phyloP scores from a whole-genome alignment of 2,797 vertebrate genomes.

The Chaetodon trifasciatus region DNA sequence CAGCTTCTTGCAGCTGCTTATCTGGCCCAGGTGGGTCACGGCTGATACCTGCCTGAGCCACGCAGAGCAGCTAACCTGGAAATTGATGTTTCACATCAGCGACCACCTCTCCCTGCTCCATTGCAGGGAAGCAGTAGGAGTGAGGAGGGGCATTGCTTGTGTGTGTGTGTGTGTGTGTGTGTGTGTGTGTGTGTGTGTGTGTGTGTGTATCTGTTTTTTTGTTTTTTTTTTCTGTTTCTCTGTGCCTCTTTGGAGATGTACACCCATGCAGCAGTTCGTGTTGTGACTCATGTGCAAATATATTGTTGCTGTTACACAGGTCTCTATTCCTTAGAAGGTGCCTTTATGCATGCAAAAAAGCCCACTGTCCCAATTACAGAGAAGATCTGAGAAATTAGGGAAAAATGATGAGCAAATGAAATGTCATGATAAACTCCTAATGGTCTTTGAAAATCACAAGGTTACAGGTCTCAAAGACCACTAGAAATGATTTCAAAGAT shows the following conservation, averaged over 20 bases:
- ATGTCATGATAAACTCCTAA: conserved; percentile 36
- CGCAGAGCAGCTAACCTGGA: conserved; percentile 90
- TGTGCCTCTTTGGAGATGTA: conserved; percentile 35
- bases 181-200: conserved; percentile 32
- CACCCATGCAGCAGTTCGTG: conserved; percentile 6
- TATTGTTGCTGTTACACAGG: conserved; percentile 13
- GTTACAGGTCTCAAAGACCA: conserved; percentile 26
- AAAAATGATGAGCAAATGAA: conserved; percentile 11
- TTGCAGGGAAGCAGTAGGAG: conserved; percentile 67
- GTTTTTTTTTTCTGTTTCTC: conserved; percentile 13
- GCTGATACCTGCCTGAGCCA: conserved; percentile 88
- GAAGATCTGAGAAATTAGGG: neutral
- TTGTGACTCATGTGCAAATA: conserved; percentile 30
- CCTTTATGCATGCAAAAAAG: neutral
- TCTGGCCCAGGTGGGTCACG: conserved; percentile 87
- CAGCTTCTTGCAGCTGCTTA: conserved; percentile 88
- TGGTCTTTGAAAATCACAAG: conserved; percentile 38
- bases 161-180: conserved; percentile 38
- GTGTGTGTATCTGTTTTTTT: conserved; percentile 7
- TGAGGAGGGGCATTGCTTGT: conserved; percentile 37
- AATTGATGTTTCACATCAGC: conserved; percentile 91
- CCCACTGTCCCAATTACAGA: conserved; percentile 15
- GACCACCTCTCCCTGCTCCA: conserved; percentile 81
- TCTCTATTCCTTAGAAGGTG: neutral
- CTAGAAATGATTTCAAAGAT: conserved; percentile 17